Conservation (phyloP, 2,113 vertebrate genomes). For the Scomber japonicus region DNA sequence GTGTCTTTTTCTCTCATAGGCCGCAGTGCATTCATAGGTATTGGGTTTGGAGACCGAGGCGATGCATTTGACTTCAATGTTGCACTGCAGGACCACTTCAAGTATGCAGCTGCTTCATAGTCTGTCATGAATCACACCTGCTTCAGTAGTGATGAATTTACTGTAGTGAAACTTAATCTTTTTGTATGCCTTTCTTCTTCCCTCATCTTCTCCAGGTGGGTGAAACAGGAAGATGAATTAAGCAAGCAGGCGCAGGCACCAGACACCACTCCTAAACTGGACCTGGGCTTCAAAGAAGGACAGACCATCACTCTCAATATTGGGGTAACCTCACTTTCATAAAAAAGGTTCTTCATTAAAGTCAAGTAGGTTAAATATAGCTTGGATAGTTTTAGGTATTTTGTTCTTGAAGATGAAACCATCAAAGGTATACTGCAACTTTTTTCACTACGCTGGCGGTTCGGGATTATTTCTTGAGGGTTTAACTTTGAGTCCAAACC, state of each 20-base stretch:
- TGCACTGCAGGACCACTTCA: slow-evolving; percentile 97
- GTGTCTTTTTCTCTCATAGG: slow-evolving; percentile 78
- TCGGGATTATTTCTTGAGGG: no score
- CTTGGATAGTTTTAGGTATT: not conserved
- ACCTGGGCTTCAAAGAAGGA: slow-evolving; percentile 97
- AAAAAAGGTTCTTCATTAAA: not conserved
- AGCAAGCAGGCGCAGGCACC: slow-evolving; percentile 90
- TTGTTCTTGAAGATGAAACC: not conserved
- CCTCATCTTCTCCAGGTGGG: slow-evolving; percentile 87
- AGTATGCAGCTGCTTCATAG: slow-evolving; percentile 83
- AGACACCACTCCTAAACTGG: slow-evolving; percentile 92
- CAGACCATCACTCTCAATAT: slow-evolving; percentile 98
- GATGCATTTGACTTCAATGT: slow-evolving; percentile 99
- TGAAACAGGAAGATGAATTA: slow-evolving; percentile 93
- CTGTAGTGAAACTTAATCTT: not conserved
- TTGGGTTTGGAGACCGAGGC: slow-evolving; percentile 95
- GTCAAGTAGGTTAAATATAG: no score
- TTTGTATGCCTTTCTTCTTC: slow-evolving; percentile 11
- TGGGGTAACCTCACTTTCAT: slow-evolving; percentile 84
- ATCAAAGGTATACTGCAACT: not conserved
- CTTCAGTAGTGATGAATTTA: not conserved
- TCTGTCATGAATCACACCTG: not conserved
- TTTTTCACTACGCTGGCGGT: no score
- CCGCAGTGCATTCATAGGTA: slow-evolving; percentile 96
- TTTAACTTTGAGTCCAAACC: not conserved